Percentiles rank a stretch among this genome's conserved stretches.
Conservation (phyloP, 2,888 invertebrate species). For the Endomychus coccineus region DNA sequence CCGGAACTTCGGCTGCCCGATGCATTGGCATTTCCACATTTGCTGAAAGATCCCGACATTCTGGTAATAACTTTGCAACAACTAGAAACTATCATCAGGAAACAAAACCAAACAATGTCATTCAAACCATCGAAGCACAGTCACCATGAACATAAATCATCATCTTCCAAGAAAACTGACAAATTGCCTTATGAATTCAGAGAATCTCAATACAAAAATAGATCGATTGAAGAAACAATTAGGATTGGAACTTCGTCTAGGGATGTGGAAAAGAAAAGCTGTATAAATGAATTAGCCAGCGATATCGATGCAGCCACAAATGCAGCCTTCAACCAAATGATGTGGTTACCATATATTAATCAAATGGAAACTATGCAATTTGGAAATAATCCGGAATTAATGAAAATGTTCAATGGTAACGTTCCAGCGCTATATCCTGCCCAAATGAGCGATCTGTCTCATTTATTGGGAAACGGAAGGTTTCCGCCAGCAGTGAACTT, state of each 20-base stretch:
- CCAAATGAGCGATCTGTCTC: conserved; percentile 45
- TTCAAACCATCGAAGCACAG: conserved; percentile 5
- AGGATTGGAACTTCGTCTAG: conserved; percentile 9
- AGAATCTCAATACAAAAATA: neutral
- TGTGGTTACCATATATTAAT: conserved; percentile 64
- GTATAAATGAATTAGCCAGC: conserved; percentile 45
- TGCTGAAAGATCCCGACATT: conserved; percentile 70
- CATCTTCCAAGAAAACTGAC: neutral
- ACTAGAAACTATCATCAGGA: conserved; percentile 57
- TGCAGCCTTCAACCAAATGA: conserved; percentile 64
- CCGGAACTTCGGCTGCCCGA: conserved; percentile 69
- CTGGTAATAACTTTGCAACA: conserved; percentile 69
- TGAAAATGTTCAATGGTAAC: conserved; percentile 50
- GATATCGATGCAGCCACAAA: conserved; percentile 64
- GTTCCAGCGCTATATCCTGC: conserved; percentile 44
- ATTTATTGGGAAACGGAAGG: conserved; percentile 45
- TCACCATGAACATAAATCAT: neutral
- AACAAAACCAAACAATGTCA: conserved; percentile 41
- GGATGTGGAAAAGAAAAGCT: neutral
- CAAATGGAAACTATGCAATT: conserved; percentile 55
- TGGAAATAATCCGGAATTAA: conserved; percentile 47
- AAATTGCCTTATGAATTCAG: neutral
- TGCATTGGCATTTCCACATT: conserved; percentile 62
- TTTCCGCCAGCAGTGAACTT: conserved; percentile 43
- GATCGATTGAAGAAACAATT: conserved; percentile 12